Evolutionary conservation across 2,113 vertebrate species (phyloP), one percentile per base, ranked within the genome.

Genomic region (Rhizomys pruinosus): DNA sequence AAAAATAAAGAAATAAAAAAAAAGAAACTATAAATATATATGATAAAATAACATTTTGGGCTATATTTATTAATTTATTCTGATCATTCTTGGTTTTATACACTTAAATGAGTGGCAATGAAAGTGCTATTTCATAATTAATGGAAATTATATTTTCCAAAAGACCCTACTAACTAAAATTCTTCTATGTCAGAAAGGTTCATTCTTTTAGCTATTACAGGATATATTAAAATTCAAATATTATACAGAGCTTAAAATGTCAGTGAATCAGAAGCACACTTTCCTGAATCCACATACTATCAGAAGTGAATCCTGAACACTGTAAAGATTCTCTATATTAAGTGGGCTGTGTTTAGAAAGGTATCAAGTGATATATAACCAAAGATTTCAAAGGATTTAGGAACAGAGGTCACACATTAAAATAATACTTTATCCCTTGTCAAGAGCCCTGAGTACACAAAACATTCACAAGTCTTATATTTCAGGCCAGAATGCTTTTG

Each of bases 201-300:
- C 23, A 69, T 42, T 89, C 25, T 11, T 79, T 55, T 86, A 1
- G 20, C 16, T 88, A n/a, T n/a, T n/a, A n/a, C 88, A 88, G 34
- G 4, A 81, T n/a, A 11, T 52, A 74, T 66, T 82, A 68, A 72
- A 92, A 93, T 66, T 90, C n/a, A 90, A 78, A 78, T 59, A 63
- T 4, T 64, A 4, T 42, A 20, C n/a, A 78, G 55, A 59, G 22
- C 61, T 91, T 63, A 37, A 57, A 72, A 34, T 84, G n/a, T 8
- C 77, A 81, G 23, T 64, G 27, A 61, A 17, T 86, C 52, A 79
- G 42, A 55, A 88, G 63, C 1, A 84, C 2, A 71, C 5, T 86
- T 93, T 90, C 27, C 12, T 61, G 42, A 90, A 63, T 22, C 19
- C 23, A 39, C 0, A 2, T 57, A 12, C 81, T 84, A 77, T 66